Evolutionary conservation across 2,888 invertebrate genomes (phyloP).

Genomic region (Orchestes rusci): DNA sequence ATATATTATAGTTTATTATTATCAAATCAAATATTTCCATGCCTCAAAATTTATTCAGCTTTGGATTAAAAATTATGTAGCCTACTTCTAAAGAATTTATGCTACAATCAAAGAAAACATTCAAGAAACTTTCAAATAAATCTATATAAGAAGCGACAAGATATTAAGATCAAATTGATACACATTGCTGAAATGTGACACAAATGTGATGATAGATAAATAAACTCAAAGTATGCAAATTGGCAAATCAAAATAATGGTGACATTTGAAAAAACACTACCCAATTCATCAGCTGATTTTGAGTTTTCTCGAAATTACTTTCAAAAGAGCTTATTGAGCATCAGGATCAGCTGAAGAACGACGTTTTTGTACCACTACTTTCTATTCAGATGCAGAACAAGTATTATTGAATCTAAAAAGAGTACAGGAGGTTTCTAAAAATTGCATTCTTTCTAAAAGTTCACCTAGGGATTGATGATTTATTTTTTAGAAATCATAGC

Average conservation of each 20-base stretch:
- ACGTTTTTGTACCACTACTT: slow-evolving; percentile 9
- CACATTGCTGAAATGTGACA: slow-evolving; percentile 6
- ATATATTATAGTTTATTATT: no score
- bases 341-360: slow-evolving; percentile 7
- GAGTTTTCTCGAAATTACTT: neutral
- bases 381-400: slow-evolving; percentile 14
- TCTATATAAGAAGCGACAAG: slow-evolving; percentile 22
- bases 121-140: slow-evolving; percentile 10
- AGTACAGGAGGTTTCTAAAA: slow-evolving; percentile 16
- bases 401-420: slow-evolving; percentile 10
- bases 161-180: slow-evolving; percentile 13
- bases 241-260: slow-evolving; percentile 23
- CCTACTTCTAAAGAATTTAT: no score
- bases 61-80: no score
- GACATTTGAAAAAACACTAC: slow-evolving; percentile 15
- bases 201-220: slow-evolving; percentile 6
- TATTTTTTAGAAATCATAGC: no score
- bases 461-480: no score
- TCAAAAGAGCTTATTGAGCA: slow-evolving; percentile 2
- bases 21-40: no score
- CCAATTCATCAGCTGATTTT: slow-evolving; percentile 10
- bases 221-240: slow-evolving; percentile 21
- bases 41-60: no score
- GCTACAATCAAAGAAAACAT: slow-evolving; percentile 8
- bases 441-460: slow-evolving; percentile 13